phyloP scores from a whole-genome alignment of 1,140 invertebrate species.

The Trachymyrmex cornetzi region DNA sequence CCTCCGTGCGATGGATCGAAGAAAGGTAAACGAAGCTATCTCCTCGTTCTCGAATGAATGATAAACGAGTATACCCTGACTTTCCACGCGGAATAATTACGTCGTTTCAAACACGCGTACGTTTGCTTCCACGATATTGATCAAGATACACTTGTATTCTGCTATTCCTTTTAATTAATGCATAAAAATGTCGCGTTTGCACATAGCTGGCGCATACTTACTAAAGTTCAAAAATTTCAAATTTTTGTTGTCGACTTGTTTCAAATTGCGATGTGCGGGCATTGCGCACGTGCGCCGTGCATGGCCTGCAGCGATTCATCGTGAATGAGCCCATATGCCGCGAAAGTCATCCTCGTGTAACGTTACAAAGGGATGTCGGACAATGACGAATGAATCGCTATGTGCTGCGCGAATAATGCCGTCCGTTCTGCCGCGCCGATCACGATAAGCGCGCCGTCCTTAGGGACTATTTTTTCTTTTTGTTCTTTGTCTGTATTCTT shows the following conservation, averaged over 20 bases:
- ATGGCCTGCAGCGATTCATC: conserved; percentile 43
- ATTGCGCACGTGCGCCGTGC: conserved; percentile 39
- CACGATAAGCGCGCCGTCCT: conserved; percentile 40
- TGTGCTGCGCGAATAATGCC: conserved; percentile 67
- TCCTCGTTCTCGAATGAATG: conserved; percentile 1
- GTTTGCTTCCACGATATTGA: conserved; percentile 2
- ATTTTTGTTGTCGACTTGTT: neutral
- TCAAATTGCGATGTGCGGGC: neutral
- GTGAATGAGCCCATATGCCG: conserved; percentile 62
- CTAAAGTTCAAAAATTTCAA: neutral
- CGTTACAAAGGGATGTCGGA: conserved; percentile 68
- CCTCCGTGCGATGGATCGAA: conserved; percentile 26
- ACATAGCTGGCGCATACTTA: neutral
- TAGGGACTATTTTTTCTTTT: conserved; percentile 41
- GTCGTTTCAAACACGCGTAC: neutral
- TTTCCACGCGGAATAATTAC: neutral
- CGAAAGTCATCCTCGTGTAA: conserved; percentile 61
- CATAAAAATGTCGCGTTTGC: neutral
- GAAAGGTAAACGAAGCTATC: conserved; percentile 15
- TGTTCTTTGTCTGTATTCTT: conserved; percentile 47
- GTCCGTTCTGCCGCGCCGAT: conserved; percentile 66
- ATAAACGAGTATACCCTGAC: conserved; percentile 29
- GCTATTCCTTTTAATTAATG: neutral
- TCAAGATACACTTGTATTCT: neutral
- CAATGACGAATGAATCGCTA: conserved; percentile 75